These are phyloP conservation scores for Nycteola revayana DNA, from an alignment of 2,888 invertebrate genomes.

Conservation along the genomic window DNA sequence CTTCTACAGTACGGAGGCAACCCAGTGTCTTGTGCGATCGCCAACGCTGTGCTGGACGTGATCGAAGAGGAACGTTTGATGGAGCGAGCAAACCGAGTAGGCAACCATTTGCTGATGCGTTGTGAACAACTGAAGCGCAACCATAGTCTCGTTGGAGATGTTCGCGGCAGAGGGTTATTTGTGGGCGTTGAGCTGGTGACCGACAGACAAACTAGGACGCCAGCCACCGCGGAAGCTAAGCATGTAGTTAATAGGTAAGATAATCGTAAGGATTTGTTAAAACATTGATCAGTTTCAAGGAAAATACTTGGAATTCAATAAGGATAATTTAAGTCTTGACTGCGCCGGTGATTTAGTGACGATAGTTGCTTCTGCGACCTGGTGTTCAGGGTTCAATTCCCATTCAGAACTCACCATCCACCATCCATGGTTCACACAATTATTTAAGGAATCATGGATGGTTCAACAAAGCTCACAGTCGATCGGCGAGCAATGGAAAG, in stretches of 20 bases:
- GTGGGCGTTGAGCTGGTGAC: constrained; percentile 96
- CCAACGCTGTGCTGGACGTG: constrained; percentile 95
- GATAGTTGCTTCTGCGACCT: too few relatives aligned
- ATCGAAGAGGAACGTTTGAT: constrained; percentile 93
- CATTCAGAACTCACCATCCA: too few relatives aligned
- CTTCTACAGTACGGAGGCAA: constrained; percentile 95
- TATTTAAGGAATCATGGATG: too few relatives aligned
- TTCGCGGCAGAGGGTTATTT: constrained; percentile 95
- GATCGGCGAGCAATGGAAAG: too few relatives aligned
- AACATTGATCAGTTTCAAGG: too few relatives aligned
- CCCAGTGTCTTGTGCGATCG: constrained; percentile 98
- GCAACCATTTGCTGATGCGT: constrained; percentile 87
- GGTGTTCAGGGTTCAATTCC: too few relatives aligned
- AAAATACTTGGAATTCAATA: too few relatives aligned
- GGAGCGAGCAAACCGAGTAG: constrained; percentile 91
- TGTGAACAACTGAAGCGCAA: constrained; percentile 86
- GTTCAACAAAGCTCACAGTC: too few relatives aligned
- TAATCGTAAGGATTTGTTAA: too few relatives aligned
- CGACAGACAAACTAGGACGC: constrained; percentile 87
- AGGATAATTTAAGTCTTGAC: too few relatives aligned
- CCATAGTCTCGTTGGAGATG: constrained; percentile 92
- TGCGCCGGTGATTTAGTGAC: too few relatives aligned
- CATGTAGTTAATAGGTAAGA: constrained; percentile 86
- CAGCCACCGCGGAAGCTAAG: constrained; percentile 91
- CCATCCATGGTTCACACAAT: too few relatives aligned